Evolutionary conservation across 2,113 vertebrate genomes (phyloP).

Genomic region (Origma solitaria): DNA sequence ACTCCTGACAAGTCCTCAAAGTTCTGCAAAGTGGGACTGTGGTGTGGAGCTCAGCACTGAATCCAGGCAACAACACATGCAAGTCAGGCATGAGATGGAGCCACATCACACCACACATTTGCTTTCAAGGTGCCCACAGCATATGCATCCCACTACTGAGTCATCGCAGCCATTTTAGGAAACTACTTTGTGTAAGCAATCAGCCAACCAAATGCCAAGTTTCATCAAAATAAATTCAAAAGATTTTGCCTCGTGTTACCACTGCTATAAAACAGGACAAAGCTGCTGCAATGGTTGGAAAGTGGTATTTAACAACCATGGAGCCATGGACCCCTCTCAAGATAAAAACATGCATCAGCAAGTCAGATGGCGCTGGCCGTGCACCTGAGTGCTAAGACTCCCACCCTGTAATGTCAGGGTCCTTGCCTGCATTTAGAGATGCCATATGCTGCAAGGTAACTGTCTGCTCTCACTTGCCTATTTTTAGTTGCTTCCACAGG

Average conservation of each 20-base stretch:
- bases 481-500: slow-evolving; percentile 17
- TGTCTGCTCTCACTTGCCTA: not conserved
- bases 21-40: not conserved
- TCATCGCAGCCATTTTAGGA: accelerated
- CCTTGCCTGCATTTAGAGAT: not conserved
- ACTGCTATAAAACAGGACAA: not conserved
- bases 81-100: accelerated
- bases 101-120: accelerated
- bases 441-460: not conserved
- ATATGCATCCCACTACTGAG: accelerated
- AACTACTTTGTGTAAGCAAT: not conserved
- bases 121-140: accelerated
- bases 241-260: not conserved
- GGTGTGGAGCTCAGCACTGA: not conserved
- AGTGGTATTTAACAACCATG: not conserved
- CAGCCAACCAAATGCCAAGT: not conserved
- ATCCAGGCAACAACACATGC: accelerated
- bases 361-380: accelerated
- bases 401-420: not conserved
- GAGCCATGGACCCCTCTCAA: not conserved
- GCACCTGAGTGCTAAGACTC: not conserved
- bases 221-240: not conserved
- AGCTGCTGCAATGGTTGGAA: not conserved
- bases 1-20: not conserved
- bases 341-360: not conserved